Percentiles rank a stretch among this genome's conserved stretches.
Conservation (phyloP, 2,888 invertebrate genomes). For the Rugalucina vietnamica region DNA sequence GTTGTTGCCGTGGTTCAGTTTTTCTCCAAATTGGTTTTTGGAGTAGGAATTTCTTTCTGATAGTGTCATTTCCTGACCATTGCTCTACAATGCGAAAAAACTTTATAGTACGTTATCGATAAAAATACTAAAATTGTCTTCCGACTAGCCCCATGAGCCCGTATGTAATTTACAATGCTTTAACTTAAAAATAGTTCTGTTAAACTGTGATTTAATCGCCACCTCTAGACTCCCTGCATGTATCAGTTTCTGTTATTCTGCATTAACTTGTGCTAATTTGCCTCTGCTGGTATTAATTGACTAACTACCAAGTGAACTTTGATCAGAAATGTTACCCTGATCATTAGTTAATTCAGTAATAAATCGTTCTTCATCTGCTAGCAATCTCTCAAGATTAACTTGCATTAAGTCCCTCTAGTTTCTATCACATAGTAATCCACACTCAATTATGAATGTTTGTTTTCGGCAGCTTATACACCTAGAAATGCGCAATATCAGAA, state of each 20-base stretch:
- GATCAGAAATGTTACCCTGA: slow-evolving; percentile 44
- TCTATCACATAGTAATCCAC: slow-evolving; percentile 53
- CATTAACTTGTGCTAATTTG: slow-evolving; percentile 51
- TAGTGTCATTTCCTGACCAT: no score
- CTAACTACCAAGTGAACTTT: slow-evolving; percentile 46
- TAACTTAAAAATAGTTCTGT: no score
- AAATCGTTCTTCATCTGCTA: slow-evolving; percentile 47
- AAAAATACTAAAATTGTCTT: no score
- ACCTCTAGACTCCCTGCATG: no score
- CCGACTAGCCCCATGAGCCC: no score
- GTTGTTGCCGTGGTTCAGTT: no score
- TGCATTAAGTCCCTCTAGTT: slow-evolving; percentile 55
- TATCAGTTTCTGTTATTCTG: background rate
- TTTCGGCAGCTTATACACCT: slow-evolving; percentile 14
- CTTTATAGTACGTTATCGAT: no score
- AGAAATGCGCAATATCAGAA: slow-evolving; percentile 53
- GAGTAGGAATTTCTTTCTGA: no score
- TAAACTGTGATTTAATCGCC: no score
- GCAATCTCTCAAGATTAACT: slow-evolving; percentile 52
- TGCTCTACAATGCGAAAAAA: no score
- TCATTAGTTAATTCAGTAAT: slow-evolving; percentile 29
- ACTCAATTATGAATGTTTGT: slow-evolving; percentile 57
- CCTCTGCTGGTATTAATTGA: slow-evolving; percentile 62
- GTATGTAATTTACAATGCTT: no score
- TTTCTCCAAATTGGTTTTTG: no score